These are phyloP conservation scores for Stichodactyla helianthus DNA, from an alignment of 64 coral and sea anemone species.

Conservation along the genomic window DNA sequence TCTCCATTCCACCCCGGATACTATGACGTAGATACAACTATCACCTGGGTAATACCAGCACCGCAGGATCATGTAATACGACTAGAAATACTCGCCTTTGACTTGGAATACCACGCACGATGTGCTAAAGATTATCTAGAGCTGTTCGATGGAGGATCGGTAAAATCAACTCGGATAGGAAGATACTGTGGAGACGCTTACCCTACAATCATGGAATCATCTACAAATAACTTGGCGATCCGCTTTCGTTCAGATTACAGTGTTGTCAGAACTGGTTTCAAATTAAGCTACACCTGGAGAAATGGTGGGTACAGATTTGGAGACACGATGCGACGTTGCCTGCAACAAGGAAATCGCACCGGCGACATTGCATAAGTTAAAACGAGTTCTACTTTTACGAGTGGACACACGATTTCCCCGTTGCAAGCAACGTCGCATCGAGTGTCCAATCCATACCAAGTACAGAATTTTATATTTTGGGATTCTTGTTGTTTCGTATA, in stretches of 20 bases:
- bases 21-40: constrained; percentile 26
- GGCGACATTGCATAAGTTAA: too few species aligned
- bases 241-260: constrained; percentile 8
- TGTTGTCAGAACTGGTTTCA: constrained; percentile 19
- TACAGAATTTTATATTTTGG: too few species aligned
- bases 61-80: constrained; percentile 31
- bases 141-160: constrained; percentile 9
- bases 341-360: too few species aligned
- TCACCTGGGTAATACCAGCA: constrained; percentile 37
- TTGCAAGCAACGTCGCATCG: too few species aligned
- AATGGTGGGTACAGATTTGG: neutral
- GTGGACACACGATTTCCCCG: too few species aligned
- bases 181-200: constrained; percentile 22
- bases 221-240: constrained; percentile 24
- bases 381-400: too few species aligned
- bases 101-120: constrained; percentile 16
- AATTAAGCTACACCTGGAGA: neutral
- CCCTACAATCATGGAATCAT: constrained; percentile 21
- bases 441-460: too few species aligned
- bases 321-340: too few species aligned
- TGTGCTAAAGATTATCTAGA: constrained; percentile 54
- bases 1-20: constrained; percentile 62
- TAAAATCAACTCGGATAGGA: constrained; percentile 16
- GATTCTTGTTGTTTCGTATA: too few species aligned
- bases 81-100: constrained; percentile 47